Base-by-base conservation (phyloP, 2,113 vertebrate genomes). In the Argyrosomus japonicus region DNA sequence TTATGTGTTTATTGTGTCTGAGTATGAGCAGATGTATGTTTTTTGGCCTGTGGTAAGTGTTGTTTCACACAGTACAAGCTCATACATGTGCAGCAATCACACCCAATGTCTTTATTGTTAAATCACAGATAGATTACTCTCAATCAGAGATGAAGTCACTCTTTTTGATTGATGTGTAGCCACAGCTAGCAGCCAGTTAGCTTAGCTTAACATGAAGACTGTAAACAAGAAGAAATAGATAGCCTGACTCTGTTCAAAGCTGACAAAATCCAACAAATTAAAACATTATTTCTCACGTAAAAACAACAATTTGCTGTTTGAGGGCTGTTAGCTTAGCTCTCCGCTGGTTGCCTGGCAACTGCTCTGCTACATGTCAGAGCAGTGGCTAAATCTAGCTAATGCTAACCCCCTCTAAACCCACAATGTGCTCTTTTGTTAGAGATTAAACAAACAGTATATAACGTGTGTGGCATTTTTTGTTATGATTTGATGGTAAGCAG, bases 121-220 rank as follows among this genome's bases (percentile, higher is more conserved):
- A 64, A 88, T 68, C 40, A 65, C 48, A 68, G 13, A 8, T 50
- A 12, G 32, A 23, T 53, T 48, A 67, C 83, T 76, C 50, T 72
- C 14, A 4, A 25, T 77, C 19, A 19, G 11, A 60, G 29, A 74
- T 53, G 13, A 65, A 0, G 14, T 82, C 85, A 53, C 82, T n/a
- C 36, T n/a, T 80, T 75, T 14, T 4, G 14, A 43, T 27, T 60
- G 32, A 67, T 68, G 17, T 54, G 36, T 50, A 67, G 43, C 62
- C 29, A 50, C n/a, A 32, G 45, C 56, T 40, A 50, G 12, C 19
- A 64, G 57, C 23, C 2, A 2, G n/a, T 45, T 54, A 48, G 19
- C 54, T 23, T 50, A 9, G 40, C 7, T 58, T 47, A 21, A 36
- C 18, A 15, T 29, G 25, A 19, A 19, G 36, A 45, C 36, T 9